Evolutionary conservation across 2,888 invertebrate genomes (phyloP), one percentile per base, ranked within the genome.

Genomic region (Ischnura elegans): DNA sequence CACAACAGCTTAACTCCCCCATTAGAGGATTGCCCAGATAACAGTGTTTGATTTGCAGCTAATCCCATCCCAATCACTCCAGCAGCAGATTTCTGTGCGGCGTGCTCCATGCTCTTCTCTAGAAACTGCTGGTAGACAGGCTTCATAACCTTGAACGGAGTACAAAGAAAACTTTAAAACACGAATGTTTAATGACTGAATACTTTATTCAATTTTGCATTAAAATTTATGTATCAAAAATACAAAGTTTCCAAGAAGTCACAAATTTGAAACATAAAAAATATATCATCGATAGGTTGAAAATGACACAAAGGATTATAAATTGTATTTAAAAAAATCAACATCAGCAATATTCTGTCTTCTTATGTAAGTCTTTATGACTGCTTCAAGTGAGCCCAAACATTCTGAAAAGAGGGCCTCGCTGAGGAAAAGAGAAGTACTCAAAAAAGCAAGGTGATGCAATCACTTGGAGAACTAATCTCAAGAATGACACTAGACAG

Each of bases 81-180:
- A 90, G 61, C 43, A 16, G 90, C 90, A 21, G 98, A 98, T 95
- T 98, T 98, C 96, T 98, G 94, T 25, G 94, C 94, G 36, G 94
- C 94, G 42, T 94, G 94, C 84, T 94, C 97, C 96, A 98, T 97
- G 95, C 98, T 97, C 96, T 97, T 98, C 96, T 98, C 98, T 95
- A 98, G 97, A 95, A 98, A 98, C 94, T 97, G 96, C 96, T 98
- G 98, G 96, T 98, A 98, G 94, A 97, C 96, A 94, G 98, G 98
- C 96, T 98, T 98, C 98, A 98, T 97, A 95, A 98, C 96, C 98
- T 98, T 96, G 43, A 61, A 90, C 29, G 90, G 25, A 61, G 36
- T 43, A 43, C 43, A 90, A 61, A 42, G 21, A 25, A 4, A 55
- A 42, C 0, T 61, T 61, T n/a, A 13, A 4, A 94, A 94, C 94